Evolutionary conservation across 2,113 vertebrate genomes (phyloP), one percentile per base, ranked within the genome.

Genomic region (Etia nguti): DNA sequence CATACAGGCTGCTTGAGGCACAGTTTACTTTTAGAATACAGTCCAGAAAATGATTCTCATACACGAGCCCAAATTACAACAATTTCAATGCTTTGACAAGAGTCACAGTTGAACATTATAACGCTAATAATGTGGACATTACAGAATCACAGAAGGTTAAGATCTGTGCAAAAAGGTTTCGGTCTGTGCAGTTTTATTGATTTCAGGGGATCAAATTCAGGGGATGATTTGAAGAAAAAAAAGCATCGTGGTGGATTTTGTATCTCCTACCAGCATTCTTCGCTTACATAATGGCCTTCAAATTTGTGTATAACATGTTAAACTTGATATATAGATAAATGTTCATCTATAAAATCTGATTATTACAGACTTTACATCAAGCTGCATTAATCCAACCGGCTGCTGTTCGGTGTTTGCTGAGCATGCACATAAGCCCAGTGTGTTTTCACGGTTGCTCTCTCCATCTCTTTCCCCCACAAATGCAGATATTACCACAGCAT

Each of bases 401-500:
- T 81, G 24, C 43, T 80, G 86, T 80, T 90, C 10, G 68, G 31
- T 77, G 70, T 24, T 55, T 83, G 79, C 86, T 36, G 70, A 77
- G 82, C 1, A 6, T 59, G 83, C 86, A 88, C 81, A 90, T 24
- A 65, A 18, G 36, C 43, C 22, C 22, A 86, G 50, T 73, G 87
- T 68, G 85, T 55, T 79, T 88, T 65, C 46, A 56, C 22, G 1
- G 20, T 88, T 10, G 57, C 77, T 79, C 43, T 70, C 54, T 65
- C 36, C 56, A 18, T 83, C 29, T 81, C 68, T 38, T 80, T 85
- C 85, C 36, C 83, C 83, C 88, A 84, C 90, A 87, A 79, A 73
- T 86, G 70, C 86, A 93, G 86, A 92, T 83, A 86, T 92, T 91
- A 92, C 77, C 83, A 88, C 90, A 93, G 89, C 75, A 81, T 94